phyloP scores from a whole-genome alignment of 2,888 invertebrate genomes.

The Galerucella calmariensis region DNA sequence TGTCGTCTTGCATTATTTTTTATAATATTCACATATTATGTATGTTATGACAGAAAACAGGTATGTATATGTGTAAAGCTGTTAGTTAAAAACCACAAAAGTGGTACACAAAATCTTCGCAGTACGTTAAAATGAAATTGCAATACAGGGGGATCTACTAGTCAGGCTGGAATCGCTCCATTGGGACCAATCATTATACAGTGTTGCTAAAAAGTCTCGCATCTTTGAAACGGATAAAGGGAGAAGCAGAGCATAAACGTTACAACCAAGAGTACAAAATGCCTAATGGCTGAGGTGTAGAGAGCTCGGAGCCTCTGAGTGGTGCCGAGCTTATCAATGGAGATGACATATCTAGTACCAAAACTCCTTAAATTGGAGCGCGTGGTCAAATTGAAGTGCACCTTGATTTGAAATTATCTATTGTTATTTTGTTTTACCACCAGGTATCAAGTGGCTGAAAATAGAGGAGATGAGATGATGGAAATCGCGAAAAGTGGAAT shows the following conservation, averaged over 20 bases:
- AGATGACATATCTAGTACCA: too few species aligned
- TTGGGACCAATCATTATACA: too few species aligned
- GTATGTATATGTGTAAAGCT: background rate
- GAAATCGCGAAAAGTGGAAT: constrained; percentile 13
- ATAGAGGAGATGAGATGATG: background rate
- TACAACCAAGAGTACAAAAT: too few species aligned
- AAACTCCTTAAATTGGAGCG: too few species aligned
- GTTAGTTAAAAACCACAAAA: background rate
- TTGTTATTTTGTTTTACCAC: background rate
- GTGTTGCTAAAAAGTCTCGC: too few species aligned
- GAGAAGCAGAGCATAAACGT: too few species aligned
- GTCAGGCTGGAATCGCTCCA: too few species aligned
- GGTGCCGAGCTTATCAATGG: too few species aligned
- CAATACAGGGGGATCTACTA: background rate
- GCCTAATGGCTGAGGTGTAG: too few species aligned
- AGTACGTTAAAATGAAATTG: background rate
- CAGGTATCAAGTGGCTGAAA: background rate
- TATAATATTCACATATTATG: constrained; percentile 24
- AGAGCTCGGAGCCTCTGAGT: too few species aligned
- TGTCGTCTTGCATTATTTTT: constrained; percentile 41
- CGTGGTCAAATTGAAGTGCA: too few species aligned
- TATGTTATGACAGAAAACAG: constrained; percentile 2
- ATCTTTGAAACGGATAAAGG: too few species aligned
- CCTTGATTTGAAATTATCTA: background rate
- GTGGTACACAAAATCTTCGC: background rate